Conservation (phyloP, 2,888 invertebrate species). For the Dysmachus trigonus region DNA sequence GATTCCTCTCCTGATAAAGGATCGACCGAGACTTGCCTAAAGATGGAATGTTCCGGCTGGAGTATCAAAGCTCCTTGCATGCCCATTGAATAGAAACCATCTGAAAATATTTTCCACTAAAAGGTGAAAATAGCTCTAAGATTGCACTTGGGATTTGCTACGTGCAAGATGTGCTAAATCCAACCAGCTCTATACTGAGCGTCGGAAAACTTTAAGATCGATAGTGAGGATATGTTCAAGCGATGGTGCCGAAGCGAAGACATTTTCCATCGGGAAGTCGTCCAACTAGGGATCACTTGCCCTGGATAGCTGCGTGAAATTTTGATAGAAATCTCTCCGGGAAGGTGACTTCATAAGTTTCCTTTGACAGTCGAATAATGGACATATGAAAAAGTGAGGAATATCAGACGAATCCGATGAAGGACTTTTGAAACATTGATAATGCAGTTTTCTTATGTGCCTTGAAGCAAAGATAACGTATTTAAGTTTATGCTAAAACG, state of each 20-base stretch:
- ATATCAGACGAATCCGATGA: background rate
- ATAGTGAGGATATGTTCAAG: background rate
- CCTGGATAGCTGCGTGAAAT: background rate
- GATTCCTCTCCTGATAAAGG: background rate
- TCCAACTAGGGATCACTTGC: background rate
- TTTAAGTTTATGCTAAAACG: background rate
- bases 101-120: background rate
- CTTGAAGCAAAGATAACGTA: background rate
- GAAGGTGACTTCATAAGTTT: background rate
- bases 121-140: constrained; percentile 17
- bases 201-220: background rate
- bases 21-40: background rate
- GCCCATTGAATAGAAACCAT: background rate
- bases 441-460: background rate
- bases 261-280: background rate
- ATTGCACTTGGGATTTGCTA: constrained; percentile 10
- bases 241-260: background rate
- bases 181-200: background rate
- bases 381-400: background rate
- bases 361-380: background rate
- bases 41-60: background rate
- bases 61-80: background rate
- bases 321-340: background rate
- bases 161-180: background rate
- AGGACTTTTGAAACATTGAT: background rate